A percentile compares a stretch with the other conserved stretches of the same genome.
Conservation (phyloP, 2,888 invertebrate genomes). For the Schizaphis graminum region DNA sequence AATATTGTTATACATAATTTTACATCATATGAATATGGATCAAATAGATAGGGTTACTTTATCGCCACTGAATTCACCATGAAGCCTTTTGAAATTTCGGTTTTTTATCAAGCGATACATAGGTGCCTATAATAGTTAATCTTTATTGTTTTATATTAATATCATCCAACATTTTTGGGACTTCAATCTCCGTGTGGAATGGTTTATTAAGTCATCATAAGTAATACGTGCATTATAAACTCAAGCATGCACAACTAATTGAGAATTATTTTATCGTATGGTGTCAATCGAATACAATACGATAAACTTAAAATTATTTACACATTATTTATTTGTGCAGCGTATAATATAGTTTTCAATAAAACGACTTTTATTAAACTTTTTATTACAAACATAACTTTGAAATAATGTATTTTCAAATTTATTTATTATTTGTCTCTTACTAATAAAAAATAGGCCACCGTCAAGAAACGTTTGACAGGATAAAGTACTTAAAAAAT, state of each 20-base stretch:
- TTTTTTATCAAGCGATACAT: not conserved
- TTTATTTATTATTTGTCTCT: not conserved
- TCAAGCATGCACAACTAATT: not conserved
- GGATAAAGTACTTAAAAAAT: slow-evolving; percentile 17
- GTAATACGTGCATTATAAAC: not conserved
- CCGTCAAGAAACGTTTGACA: not conserved
- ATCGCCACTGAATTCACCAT: not conserved
- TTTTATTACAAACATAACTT: not conserved
- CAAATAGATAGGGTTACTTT: not conserved
- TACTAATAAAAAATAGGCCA: not conserved
- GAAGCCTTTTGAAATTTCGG: not conserved
- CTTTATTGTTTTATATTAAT: not conserved
- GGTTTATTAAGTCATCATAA: not conserved
- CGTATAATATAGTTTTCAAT: not conserved
- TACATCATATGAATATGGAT: not conserved
- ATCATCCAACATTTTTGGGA: not conserved
- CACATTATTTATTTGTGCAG: not conserved
- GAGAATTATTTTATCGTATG: not conserved
- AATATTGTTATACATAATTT: no score
- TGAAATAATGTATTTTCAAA: not conserved
- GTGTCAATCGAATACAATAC: not conserved
- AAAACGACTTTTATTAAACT: not conserved
- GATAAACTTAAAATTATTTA: not conserved
- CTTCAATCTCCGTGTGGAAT: not conserved
- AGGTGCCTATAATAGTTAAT: not conserved